Base-by-base conservation (phyloP, 2,888 invertebrate species). In the Ganaspis brasiliensis region DNA sequence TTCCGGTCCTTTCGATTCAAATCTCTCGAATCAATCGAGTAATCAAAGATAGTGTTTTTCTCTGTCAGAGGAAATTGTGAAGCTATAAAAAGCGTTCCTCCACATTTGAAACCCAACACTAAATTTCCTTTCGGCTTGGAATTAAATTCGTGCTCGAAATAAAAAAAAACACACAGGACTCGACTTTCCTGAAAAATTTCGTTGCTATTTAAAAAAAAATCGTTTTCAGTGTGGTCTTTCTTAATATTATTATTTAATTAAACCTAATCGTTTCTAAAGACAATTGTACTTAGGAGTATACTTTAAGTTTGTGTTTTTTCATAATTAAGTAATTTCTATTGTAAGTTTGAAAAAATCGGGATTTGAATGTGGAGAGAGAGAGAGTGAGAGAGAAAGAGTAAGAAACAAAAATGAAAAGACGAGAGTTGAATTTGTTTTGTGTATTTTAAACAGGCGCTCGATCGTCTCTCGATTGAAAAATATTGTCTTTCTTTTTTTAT, bases 271-370 rank as follows among this genome's bases (percentile, higher is more conserved):
- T 73, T 37, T 31, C 35, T 57, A 12, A 26, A 56, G 31, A 19
- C 16, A 37, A 63, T 35, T 63, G 19, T 63, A 37, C 63, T 67
- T 67, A 67, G 63, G 40, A 67, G 37, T 67, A 67, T 40, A 12
- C 57, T 71, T 31, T 76, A 35, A 52, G 45, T 72, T 75, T 63
- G 37, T 76, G 61, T 75, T 45, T 75, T 70, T 40, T 49, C 12
- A 35, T 59, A 21, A 75, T 21, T 55, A 37, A 40, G 52, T 24
- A 52, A 8, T 37, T 35, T 63, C 49, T 37, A 31, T 40, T 52
- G 49, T 14, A 21, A 21, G 45, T 52, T 35, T 12, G 21, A 12
- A 49, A 55, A 72, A 52, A 31, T 16, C 14, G 40, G 63, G 24
- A 45, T 67, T 2, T 40, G 37, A 40, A 21, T 67, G 37, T 67